These are phyloP conservation scores for Phylloscopus whistleri DNA, from an alignment of 2,113 vertebrate genomes.

Conservation along the genomic window DNA sequence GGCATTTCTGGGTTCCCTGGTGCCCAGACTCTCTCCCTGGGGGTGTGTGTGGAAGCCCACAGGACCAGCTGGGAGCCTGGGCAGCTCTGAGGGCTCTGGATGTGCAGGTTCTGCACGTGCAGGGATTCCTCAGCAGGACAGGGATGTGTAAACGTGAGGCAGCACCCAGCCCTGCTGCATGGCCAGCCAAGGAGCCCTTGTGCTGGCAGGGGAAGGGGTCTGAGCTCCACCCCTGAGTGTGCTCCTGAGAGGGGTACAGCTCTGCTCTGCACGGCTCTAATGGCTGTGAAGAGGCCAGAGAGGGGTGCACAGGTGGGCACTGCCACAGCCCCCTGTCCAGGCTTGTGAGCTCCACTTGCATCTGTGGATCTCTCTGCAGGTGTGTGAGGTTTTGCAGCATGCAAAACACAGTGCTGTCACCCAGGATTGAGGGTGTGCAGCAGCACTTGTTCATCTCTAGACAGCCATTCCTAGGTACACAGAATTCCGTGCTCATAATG, in stretches of 20 bases:
- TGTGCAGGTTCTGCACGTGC: background rate
- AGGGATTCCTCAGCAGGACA: background rate
- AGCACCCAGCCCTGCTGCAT: background rate
- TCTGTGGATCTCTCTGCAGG: background rate
- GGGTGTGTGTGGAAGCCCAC: background rate
- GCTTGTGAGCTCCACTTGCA: background rate
- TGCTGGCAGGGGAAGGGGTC: background rate
- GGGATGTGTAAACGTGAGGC: background rate
- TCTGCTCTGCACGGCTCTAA: background rate
- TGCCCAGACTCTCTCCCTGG: background rate
- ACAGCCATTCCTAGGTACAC: background rate
- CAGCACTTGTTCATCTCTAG: background rate
- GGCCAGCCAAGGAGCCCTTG: background rate
- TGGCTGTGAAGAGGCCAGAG: background rate
- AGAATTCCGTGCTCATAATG: background rate
- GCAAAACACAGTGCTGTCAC: background rate
- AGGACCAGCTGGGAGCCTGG: background rate
- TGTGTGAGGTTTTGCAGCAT: background rate
- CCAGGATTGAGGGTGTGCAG: background rate
- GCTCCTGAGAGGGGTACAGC: background rate
- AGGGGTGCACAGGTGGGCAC: background rate
- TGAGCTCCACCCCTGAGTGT: background rate
- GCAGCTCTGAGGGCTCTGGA: background rate
- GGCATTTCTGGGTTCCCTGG: background rate
- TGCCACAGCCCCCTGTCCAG: background rate